Base-by-base conservation (phyloP, 2,888 invertebrate genomes). In the Heliconius ethilla region DNA sequence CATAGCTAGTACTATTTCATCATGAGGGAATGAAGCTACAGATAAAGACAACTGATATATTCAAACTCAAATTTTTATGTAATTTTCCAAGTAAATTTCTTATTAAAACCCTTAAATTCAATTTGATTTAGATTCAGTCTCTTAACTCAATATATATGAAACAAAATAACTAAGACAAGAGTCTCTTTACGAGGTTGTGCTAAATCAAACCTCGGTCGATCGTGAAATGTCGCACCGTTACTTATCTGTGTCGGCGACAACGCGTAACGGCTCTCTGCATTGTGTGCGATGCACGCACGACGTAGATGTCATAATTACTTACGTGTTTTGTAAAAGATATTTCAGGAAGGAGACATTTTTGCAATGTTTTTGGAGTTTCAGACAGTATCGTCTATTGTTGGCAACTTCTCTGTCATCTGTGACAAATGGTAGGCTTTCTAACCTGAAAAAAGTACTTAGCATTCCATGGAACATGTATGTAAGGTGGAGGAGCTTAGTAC, bases 221-320 rank as follows among this genome's bases (percentile, higher is more conserved):
- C 88, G 89, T 90, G 89, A 91, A 90, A 91, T 92, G 90, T 92
- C 90, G 82, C 86, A 87, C 90, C 89, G 90, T 91, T 90, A 90
- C 81, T 82, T 73, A 66, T 59, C 33, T 59, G 55, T 66, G 76
- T 84, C 82, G 80, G 84, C 84, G 85, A 83, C 78, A 89, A 87
- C 87, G 85, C 86, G 84, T 90, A 90, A 89, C 89, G 88, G 90
- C 86, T 79, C 77, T 79, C 78, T 81, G 82, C 82, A 81, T 81
- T 82, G 82, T 82, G 78, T 72, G 76, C 77, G 75, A 70, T 83
- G 81, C 84, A 86, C 87, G 86, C 87, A 85, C 84, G 83, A 79
- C 27, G 13, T 6, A 15, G 59, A n/a, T 80, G 82, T 80, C 75
- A 81, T 78, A 80, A 70, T 75, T 40, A 72, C 70, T 13, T 78